Percentiles rank a stretch among this genome's conserved stretches.
phyloP scores from a whole-genome alignment of 2,888 invertebrate species.

The Autographa gamma region DNA sequence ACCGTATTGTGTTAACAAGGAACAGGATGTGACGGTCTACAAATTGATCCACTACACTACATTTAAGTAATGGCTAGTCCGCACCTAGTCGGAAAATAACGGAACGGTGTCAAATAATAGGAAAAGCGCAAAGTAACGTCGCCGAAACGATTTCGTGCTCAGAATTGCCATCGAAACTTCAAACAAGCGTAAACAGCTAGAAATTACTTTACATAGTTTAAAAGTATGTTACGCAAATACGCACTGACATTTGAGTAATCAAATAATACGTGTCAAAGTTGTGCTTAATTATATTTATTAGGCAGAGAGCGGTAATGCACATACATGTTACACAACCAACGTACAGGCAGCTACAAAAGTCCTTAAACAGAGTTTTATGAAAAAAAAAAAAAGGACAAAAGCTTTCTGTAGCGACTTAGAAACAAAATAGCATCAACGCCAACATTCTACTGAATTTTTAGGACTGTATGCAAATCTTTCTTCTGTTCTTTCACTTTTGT shows the following conservation, averaged over 20 bases:
- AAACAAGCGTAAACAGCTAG: conserved; percentile 71
- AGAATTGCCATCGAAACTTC: conserved; percentile 71
- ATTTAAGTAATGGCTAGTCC: conserved; percentile 54
- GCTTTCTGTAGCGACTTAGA: not conserved
- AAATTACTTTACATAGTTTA: conserved; percentile 61
- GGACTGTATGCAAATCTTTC: not conserved
- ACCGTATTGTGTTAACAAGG: conserved; percentile 13
- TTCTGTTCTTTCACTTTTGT: not conserved
- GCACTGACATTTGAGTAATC: not conserved
- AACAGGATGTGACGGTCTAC: conserved; percentile 31
- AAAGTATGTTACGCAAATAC: conserved; percentile 5
- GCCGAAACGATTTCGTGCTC: conserved; percentile 74
- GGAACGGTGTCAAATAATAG: conserved; percentile 78
- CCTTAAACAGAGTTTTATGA: not conserved
- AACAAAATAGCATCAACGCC: not conserved
- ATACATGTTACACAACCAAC: not conserved
- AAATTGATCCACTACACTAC: conserved; percentile 53
- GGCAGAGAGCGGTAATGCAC: conserved; percentile 2
- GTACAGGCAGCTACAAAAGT: not conserved
- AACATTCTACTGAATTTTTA: not conserved
- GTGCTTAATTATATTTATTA: not conserved
- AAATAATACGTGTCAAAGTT: not conserved
- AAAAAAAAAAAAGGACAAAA: not conserved
- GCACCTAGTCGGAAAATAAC: conserved; percentile 77
- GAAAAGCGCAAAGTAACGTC: conserved; percentile 75